These are phyloP conservation scores for Cecidostiba fungosa DNA, from an alignment of 2,888 invertebrate genomes.

Conservation along the genomic window DNA sequence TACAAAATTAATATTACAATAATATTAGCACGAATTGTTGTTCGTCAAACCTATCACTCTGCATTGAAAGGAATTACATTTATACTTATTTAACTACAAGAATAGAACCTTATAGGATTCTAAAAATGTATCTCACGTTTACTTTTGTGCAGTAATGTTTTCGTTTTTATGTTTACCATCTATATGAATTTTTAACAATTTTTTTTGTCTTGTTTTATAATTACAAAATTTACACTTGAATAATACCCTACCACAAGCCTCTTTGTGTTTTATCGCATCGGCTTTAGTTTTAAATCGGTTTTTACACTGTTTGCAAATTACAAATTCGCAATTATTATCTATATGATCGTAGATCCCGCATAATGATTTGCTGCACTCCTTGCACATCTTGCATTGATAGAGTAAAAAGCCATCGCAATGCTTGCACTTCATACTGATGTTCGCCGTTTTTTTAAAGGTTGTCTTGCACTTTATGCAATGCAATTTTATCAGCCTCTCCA, in stretches of 20 bases:
- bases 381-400: background rate
- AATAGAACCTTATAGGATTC: background rate
- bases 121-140: background rate
- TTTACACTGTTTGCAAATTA: background rate
- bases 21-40: background rate
- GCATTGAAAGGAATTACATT: background rate
- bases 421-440: background rate
- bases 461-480: background rate
- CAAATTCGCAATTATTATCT: slow-evolving; percentile 3
- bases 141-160: background rate
- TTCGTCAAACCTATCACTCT: background rate
- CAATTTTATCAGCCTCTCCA: background rate
- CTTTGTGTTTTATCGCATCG: background rate
- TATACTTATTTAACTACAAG: background rate
- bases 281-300: background rate
- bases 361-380: background rate
- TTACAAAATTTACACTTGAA: background rate
- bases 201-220: background rate
- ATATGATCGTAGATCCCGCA: slow-evolving; percentile 11
- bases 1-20: background rate
- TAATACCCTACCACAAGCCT: background rate
- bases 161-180: background rate
- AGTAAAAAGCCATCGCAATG: background rate
- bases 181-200: background rate
- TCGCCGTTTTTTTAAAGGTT: background rate